A percentile compares a stretch with the other conserved stretches of the same genome.
Conservation (phyloP, 2,113 vertebrate genomes). For the Arizona elegans region DNA sequence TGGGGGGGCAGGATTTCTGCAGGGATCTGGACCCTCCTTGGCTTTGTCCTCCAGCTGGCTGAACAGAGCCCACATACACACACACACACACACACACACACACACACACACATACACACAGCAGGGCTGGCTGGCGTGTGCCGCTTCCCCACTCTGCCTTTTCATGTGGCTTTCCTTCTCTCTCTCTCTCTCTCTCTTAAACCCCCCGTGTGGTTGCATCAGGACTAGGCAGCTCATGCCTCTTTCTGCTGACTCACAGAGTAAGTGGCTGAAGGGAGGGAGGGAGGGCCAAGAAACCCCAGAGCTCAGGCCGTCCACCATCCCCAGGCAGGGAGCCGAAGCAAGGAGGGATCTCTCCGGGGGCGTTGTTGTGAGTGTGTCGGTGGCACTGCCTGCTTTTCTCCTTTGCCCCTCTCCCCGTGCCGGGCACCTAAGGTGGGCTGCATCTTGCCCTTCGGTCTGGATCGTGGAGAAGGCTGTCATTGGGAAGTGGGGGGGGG, state of each 20-base stretch:
- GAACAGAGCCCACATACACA: not conserved
- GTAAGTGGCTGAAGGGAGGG: not conserved
- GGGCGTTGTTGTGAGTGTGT: slow-evolving; percentile 63
- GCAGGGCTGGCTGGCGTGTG: not conserved
- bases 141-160: not conserved
- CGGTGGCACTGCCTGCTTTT: not conserved
- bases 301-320: slow-evolving; percentile 54
- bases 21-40: not conserved
- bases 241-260: slow-evolving; percentile 68
- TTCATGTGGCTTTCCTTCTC: not conserved
- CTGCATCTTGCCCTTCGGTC: slow-evolving; percentile 38
- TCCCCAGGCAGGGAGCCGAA: slow-evolving; percentile 62
- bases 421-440: not conserved
- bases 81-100: too few species aligned
- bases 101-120: too few species aligned
- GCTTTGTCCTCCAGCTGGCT: not conserved
- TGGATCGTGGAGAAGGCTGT: slow-evolving; percentile 33
- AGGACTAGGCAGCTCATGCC: slow-evolving; percentile 64
- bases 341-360: slow-evolving; percentile 57
- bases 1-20: not conserved
- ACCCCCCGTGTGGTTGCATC: slow-evolving; percentile 65
- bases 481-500: not conserved
- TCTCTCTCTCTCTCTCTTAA: not conserved
- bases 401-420: too few species aligned
- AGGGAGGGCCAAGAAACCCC: not conserved